Evolutionary conservation across 64 coral and sea anemone genomes (phyloP), one percentile per base, ranked within the genome.

Genomic region (Catalaphyllia jardinei): DNA sequence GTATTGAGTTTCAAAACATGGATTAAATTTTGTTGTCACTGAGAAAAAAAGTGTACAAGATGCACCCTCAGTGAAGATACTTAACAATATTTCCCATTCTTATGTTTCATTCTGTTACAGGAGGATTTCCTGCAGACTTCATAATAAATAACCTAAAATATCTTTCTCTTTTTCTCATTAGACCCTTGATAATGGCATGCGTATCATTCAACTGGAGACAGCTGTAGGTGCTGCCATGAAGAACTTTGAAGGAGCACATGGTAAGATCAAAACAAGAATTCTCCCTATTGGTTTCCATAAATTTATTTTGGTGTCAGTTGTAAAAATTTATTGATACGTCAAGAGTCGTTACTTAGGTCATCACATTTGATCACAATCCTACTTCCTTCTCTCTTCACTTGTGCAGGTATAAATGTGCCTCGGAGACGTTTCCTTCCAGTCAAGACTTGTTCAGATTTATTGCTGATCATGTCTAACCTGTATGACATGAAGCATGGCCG

Each of bases 181-280:
- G 97, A 99, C 91, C 14, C 89, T 99, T 80, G 97, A 99, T 38
- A 85, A 89, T 88, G 97, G 97, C 5, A 76, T 93, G 49, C 90
- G 87, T 16, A 75, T 99, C 16, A 89, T 99, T 39, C 97, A 99
- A 88, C 65, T 99, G 52, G 97, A 99, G 67, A 95, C 97, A 78
- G 97, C 97, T 30, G 97, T 99, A 28, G 97, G 97, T 60, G 94
- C 97, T 39, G 97, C 97, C 11, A 99, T 99, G 79, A 99, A 99
- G 79, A 99, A 99, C 74, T 99, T 99, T 89, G 93, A 95, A 62
- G 89, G 88, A 82, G 91, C 93, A 1, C 82, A 88, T 85, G 97
- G 97, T 95, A 95, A 87, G 24, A 78, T 55, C 35, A 50, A 24
- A 33, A 78, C 22, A 0, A 16, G 31, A 78, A 33, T n/a, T 27